A percentile compares a stretch with the other conserved stretches of the same genome.
These are phyloP conservation scores for Scomber scombrus DNA, from an alignment of 2,113 vertebrate genomes.

Conservation along the genomic window DNA sequence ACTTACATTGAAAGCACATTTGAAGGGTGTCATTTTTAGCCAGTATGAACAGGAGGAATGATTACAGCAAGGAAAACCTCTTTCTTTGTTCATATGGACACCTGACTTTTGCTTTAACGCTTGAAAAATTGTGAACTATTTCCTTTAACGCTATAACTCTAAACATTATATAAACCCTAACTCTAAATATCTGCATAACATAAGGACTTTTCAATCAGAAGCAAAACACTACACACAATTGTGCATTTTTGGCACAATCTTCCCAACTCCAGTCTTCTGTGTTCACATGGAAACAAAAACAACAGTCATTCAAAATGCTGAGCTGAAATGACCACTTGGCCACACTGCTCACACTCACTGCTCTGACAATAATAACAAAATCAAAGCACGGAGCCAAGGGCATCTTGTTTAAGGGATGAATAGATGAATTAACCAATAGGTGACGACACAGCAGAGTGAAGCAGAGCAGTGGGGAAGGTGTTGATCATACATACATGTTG, in stretches of 20 bases:
- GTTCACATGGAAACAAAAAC: constrained; percentile 63
- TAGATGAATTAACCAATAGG: constrained; percentile 14
- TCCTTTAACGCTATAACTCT: no score
- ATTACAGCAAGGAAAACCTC: no score
- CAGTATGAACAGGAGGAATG: no score
- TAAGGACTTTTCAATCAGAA: neutral
- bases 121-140: no score
- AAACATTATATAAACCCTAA: no score
- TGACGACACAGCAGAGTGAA: neutral
- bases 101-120: no score
- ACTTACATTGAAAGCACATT: no score
- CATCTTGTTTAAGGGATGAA: constrained; percentile 25
- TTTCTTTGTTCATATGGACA: no score
- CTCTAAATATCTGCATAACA: neutral
- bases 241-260: constrained; percentile 16
- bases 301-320: constrained; percentile 31
- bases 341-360: no score
- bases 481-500: neutral
- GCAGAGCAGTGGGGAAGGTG: neutral
- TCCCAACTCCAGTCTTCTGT: constrained; percentile 2
- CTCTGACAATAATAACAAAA: constrained; percentile 38
- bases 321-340: constrained; percentile 19
- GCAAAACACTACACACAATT: constrained; percentile 1
- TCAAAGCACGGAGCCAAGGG: neutral
- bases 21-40: no score